Evolutionary conservation across 64 coral and sea anemone genomes (phyloP).

Genomic region (Cladopsammia gracilis): DNA sequence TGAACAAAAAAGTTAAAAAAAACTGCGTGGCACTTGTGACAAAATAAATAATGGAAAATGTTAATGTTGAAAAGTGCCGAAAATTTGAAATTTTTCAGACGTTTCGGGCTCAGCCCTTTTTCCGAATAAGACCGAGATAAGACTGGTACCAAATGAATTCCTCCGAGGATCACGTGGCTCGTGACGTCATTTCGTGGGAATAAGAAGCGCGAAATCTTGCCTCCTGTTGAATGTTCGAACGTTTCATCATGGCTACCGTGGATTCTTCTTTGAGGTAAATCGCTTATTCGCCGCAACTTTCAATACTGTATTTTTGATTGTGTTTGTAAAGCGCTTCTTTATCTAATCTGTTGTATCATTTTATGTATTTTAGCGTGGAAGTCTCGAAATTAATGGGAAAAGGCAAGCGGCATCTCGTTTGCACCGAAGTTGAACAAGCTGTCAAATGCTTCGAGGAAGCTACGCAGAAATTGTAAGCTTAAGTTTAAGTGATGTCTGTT

Average conservation of each 20-base stretch:
- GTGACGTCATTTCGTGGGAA: conserved; percentile 36
- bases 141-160: conserved; percentile 15
- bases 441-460: conserved; percentile 98
- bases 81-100: too few relatives aligned
- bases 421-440: conserved; percentile 86
- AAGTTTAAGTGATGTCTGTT: too few relatives aligned
- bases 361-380: conserved; percentile 76
- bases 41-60: too few relatives aligned
- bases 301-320: not conserved
- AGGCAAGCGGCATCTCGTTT: conserved; percentile 87
- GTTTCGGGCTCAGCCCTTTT: too few relatives aligned
- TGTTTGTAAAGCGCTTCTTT: not conserved
- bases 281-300: not conserved
- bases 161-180: not conserved
- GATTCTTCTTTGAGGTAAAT: conserved; percentile 13
- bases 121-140: too few relatives aligned
- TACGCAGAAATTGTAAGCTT: conserved; percentile 83
- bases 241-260: conserved; percentile 5
- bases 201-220: conserved; percentile 31
- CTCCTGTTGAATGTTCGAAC: not conserved
- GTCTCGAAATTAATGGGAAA: conserved; percentile 83
- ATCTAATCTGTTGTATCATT: not conserved
- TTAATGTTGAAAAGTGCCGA: too few relatives aligned
- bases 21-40: too few relatives aligned
- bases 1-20: too few relatives aligned